phyloP scores from a whole-genome alignment of 2,797 vertebrate genomes.

The Gallinago stenura region DNA sequence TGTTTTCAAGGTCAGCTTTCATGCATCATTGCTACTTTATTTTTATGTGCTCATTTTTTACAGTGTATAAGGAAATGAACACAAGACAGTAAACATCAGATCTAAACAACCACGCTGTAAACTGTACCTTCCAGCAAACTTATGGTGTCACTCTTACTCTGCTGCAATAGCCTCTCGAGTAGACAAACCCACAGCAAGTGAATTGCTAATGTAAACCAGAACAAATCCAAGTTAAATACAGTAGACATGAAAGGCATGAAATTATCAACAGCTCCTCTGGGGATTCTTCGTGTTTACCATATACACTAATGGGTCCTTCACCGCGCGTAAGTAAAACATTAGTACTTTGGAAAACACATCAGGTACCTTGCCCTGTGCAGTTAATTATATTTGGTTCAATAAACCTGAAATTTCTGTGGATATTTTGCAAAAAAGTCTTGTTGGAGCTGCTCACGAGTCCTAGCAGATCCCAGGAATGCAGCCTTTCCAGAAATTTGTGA shows the following conservation, averaged over 20 bases:
- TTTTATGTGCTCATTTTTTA: not conserved
- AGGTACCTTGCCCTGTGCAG: not conserved
- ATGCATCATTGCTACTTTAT: not conserved
- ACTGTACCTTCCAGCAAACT: slow-evolving; percentile 50
- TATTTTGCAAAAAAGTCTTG: not conserved
- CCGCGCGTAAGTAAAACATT: not conserved
- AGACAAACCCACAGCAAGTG: not conserved
- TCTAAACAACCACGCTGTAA: slow-evolving; percentile 15
- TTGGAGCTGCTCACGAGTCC: not conserved
- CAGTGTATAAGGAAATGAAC: not conserved
- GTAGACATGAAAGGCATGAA: not conserved
- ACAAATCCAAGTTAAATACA: not conserved
- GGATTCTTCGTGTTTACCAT: not conserved
- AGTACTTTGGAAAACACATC: not conserved
- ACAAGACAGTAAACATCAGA: not conserved
- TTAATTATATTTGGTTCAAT: not conserved
- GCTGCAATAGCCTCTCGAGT: not conserved
- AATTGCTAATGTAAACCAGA: slow-evolving; percentile 14
- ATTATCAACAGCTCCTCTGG: not conserved
- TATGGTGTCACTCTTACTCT: slow-evolving; percentile 33
- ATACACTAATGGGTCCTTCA: not conserved
- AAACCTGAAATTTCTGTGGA: not conserved
- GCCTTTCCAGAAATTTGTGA: not conserved
- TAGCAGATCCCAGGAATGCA: not conserved
- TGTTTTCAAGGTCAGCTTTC: slow-evolving; percentile 20